phyloP scores from a whole-genome alignment of 2,113 vertebrate species.

The Neomonachus schauinslandi region DNA sequence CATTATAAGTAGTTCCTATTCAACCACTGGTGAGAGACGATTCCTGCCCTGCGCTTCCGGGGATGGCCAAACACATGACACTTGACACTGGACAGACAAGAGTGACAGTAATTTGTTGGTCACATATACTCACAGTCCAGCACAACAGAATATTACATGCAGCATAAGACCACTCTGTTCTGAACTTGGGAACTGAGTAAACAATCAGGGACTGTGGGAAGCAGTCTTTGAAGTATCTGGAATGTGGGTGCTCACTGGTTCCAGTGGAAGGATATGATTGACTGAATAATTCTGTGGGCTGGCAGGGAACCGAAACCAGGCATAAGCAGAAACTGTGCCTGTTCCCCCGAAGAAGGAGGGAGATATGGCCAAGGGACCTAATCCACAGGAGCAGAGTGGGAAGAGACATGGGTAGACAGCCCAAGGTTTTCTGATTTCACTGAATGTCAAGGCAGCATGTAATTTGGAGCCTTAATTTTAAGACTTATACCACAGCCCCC shows the following conservation, averaged over 20 bases:
- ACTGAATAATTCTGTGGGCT: background rate
- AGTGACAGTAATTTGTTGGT: background rate
- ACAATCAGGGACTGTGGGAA: background rate
- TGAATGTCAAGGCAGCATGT: too few relatives aligned
- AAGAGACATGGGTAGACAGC: background rate
- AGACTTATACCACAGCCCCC: fast-evolving
- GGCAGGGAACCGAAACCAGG: background rate
- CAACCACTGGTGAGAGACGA: background rate
- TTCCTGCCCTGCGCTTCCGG: background rate
- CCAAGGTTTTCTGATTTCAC: background rate
- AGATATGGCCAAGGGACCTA: background rate
- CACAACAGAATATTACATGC: fast-evolving
- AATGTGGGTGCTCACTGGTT: background rate
- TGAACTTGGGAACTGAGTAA: background rate
- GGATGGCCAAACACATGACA: background rate
- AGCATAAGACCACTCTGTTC: fast-evolving
- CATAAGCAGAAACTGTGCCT: background rate
- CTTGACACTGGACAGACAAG: background rate
- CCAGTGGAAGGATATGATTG: background rate
- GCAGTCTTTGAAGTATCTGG: background rate
- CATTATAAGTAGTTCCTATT: background rate
- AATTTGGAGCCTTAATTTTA: background rate
- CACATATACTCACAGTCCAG: background rate
- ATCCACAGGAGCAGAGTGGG: background rate
- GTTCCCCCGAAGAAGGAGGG: background rate